A percentile compares a stretch with the other conserved stretches of the same genome.
These are phyloP conservation scores for Macrophya alboannulata DNA, from an alignment of 2,888 invertebrate species.

Conservation along the genomic window DNA sequence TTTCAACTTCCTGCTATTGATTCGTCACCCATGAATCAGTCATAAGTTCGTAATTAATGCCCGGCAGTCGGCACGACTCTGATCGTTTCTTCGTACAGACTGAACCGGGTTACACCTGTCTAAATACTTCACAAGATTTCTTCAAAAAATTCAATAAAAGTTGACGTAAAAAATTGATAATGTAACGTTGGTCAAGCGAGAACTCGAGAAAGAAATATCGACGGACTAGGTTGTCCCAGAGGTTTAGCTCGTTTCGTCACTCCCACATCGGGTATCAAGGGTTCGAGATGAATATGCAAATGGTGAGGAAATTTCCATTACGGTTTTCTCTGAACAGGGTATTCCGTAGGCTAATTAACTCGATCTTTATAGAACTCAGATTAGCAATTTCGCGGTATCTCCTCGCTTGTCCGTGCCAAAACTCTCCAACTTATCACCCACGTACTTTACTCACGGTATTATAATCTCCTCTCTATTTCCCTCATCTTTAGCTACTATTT, in stretches of 20 bases:
- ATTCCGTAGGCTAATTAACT: constrained; percentile 69
- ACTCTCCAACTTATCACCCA: constrained; percentile 10
- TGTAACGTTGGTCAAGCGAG: constrained; percentile 33
- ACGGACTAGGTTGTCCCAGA: background rate
- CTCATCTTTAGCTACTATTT: constrained; percentile 60
- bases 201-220: constrained; percentile 54
- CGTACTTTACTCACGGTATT: constrained; percentile 19
- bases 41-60: constrained; percentile 40
- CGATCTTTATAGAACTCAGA: constrained; percentile 69
- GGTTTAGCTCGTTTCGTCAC: constrained; percentile 16
- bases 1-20: constrained; percentile 52
- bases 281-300: constrained; percentile 71
- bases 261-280: constrained; percentile 1
- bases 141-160: background rate
- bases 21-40: constrained; percentile 46
- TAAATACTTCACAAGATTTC: background rate
- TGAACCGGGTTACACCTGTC: constrained; percentile 6
- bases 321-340: constrained; percentile 23
- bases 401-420: constrained; percentile 24
- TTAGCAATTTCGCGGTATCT: constrained; percentile 68
- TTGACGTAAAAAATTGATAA: too few relatives aligned
- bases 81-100: constrained; percentile 18
- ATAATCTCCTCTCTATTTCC: constrained; percentile 57
- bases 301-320: constrained; percentile 69
- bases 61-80: constrained; percentile 1